Base-by-base conservation (phyloP, 2,888 invertebrate species). In the Teleogryllus oceanicus region DNA sequence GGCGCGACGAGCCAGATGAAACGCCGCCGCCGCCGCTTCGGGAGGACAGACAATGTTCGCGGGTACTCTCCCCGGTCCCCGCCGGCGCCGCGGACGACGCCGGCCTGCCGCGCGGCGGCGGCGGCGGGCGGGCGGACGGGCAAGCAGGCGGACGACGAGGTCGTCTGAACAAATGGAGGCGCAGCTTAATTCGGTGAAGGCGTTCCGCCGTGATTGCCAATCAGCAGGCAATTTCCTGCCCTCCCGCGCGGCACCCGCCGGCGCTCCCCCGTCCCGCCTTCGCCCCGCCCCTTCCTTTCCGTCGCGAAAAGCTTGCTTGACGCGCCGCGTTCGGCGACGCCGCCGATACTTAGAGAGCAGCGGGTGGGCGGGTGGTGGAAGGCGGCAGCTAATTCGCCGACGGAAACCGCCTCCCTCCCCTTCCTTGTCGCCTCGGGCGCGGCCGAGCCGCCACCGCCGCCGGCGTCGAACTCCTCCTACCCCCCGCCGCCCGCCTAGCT, bases 141-240 rank as follows among this genome's bases (percentile, higher is more conserved):
- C 37, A 37, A 37, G 37, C 37, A 37, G 37, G 37, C 37, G 37
- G 37, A 62, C 16, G 62, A 8, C 62, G 62, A 62, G n/a, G 62
- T 62, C 62, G 62, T 62, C 62, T 62, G 16, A 62, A 62, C 62
- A 62, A 62, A 62, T 62, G 62, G 62, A 62, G n/a, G 62, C 62
- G 62, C 62, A 62, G 62, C 62, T 62, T 62, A 62, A 62, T 62
- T 62, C 62, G 62, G 62, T n/a, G 62, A 62, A 62, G 62, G 62
- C 62, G 62, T 62, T 62, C 62, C 62, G 49, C 77, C 77, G 77
- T 77, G 78, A 81, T 81, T 78, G 80, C 76, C 80, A 81, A 81
- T 81, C 81, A 78, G 79, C 79, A 76, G 79, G 78, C 80, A 81
- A 81, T 81, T 80, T 80, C 81, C 81, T 81, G 80, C 49, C 49